Conservation (phyloP, 2,888 invertebrate genomes). For the Athalia circularis region DNA sequence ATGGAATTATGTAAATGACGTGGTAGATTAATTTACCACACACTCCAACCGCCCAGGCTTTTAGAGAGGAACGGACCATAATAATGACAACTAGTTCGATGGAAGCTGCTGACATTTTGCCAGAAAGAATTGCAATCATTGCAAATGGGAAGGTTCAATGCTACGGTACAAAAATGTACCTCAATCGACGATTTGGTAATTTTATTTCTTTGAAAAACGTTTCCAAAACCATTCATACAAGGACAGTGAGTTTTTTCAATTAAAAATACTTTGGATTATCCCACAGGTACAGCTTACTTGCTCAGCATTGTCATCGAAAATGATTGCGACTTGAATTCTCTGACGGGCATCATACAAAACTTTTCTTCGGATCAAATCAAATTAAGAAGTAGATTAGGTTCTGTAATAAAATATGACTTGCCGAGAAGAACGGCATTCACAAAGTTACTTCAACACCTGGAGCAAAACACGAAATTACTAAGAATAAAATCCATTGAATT, state of each 20-base stretch:
- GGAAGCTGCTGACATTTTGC: conserved; percentile 55
- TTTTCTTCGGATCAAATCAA: conserved; percentile 51
- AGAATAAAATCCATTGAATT: conserved; percentile 50
- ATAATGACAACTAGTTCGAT: conserved; percentile 57
- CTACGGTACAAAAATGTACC: conserved; percentile 55
- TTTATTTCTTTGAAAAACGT: neutral
- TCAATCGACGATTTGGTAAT: conserved; percentile 55
- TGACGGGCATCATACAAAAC: conserved; percentile 50
- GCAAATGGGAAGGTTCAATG: conserved; percentile 55
- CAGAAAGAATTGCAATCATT: conserved; percentile 56
- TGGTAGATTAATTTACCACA: neutral
- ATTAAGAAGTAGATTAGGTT: conserved; percentile 51
- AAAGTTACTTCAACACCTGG: conserved; percentile 55
- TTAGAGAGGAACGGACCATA: conserved; percentile 52
- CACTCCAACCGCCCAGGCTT: conserved; percentile 41
- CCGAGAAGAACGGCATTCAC: conserved; percentile 50
- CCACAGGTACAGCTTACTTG: conserved; percentile 51
- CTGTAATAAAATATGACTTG: conserved; percentile 53
- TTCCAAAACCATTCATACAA: neutral
- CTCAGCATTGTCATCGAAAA: conserved; percentile 50
- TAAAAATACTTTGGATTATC: conserved; percentile 17
- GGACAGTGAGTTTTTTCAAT: conserved; percentile 1
- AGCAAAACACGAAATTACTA: conserved; percentile 48
- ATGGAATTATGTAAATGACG: neutral
- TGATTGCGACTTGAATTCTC: conserved; percentile 43